phyloP scores from a whole-genome alignment of 2,888 invertebrate species.

The Nomada lathburiana region DNA sequence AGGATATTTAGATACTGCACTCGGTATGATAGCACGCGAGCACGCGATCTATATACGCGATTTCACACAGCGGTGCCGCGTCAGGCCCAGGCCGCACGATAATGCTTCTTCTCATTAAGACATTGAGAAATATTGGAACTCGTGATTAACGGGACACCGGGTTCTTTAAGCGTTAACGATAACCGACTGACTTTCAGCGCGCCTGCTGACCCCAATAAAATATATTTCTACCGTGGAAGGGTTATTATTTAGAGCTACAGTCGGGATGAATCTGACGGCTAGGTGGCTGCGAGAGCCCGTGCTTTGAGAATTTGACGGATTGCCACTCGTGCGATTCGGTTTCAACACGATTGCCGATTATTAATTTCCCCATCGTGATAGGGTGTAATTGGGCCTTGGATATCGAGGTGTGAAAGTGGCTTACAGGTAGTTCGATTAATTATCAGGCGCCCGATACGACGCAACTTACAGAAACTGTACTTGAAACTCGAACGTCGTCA shows the following conservation, averaged over 20 bases:
- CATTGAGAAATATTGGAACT: slow-evolving; percentile 70
- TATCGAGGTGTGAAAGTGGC: neutral
- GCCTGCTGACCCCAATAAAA: slow-evolving; percentile 48
- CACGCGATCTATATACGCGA: slow-evolving; percentile 66
- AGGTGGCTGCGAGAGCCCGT: slow-evolving; percentile 14
- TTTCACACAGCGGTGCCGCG: slow-evolving; percentile 45
- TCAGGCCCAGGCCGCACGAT: slow-evolving; percentile 45
- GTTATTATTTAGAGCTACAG: slow-evolving; percentile 42
- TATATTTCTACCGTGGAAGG: slow-evolving; percentile 38
- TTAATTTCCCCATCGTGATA: slow-evolving; percentile 8
- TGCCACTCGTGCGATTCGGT: slow-evolving; percentile 17
- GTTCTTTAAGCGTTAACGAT: slow-evolving; percentile 55
- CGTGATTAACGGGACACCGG: slow-evolving; percentile 60
- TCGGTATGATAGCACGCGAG: slow-evolving; percentile 58
- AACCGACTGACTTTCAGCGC: slow-evolving; percentile 59
- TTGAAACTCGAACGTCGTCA: too few species aligned
- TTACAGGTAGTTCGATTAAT: neutral
- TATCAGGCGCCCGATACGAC: too few species aligned
- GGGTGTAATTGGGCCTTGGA: slow-evolving; percentile 1
- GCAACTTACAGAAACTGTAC: too few species aligned
- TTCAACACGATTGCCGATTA: slow-evolving; percentile 13
- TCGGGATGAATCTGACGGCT: slow-evolving; percentile 22
- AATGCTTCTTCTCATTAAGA: slow-evolving; percentile 70
- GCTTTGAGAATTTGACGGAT: slow-evolving; percentile 13
- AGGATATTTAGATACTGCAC: slow-evolving; percentile 55